Evolutionary conservation across 1,140 invertebrate species (phyloP).

Genomic region (Drosophila sturtevanti): DNA sequence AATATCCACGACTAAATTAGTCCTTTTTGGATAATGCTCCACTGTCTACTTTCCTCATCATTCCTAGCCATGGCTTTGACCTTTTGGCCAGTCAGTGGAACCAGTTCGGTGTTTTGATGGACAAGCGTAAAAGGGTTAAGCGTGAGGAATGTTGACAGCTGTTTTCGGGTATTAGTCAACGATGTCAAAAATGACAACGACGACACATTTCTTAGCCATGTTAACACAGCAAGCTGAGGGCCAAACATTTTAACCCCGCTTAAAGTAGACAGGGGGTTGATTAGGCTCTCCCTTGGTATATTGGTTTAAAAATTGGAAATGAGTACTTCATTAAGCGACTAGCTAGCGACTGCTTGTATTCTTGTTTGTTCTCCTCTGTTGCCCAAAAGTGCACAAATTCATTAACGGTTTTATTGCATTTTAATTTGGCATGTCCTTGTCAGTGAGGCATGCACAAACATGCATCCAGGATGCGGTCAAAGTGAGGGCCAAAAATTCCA

Average conservation of each 20-base stretch:
- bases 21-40: slow-evolving; percentile 70
- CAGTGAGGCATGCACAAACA: slow-evolving; percentile 70
- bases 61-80: slow-evolving; percentile 43
- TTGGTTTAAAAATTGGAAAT: slow-evolving; percentile 10
- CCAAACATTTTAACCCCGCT: slow-evolving; percentile 54
- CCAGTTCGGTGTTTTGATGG: slow-evolving; percentile 38
- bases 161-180: slow-evolving; percentile 74
- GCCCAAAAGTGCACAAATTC: slow-evolving; percentile 36
- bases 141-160: slow-evolving; percentile 73
- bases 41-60: slow-evolving; percentile 14
- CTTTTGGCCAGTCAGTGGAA: slow-evolving; percentile 77
- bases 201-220: slow-evolving; percentile 65
- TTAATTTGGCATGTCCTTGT: slow-evolving; percentile 77
- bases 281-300: not conserved
- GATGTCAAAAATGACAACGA: slow-evolving; percentile 71
- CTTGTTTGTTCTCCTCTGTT: slow-evolving; percentile 12
- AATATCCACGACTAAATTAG: slow-evolving; percentile 70
- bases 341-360: not conserved
- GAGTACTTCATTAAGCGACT: slow-evolving; percentile 69
- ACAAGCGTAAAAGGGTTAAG: slow-evolving; percentile 67
- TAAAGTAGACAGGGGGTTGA: slow-evolving; percentile 8
- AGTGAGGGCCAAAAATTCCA: not conserved
- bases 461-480: slow-evolving; percentile 67
- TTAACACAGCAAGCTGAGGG: slow-evolving; percentile 57
- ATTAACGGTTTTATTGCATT: slow-evolving; percentile 79